Conservation (phyloP, 2,888 invertebrate species). For the Patella caerulea region DNA sequence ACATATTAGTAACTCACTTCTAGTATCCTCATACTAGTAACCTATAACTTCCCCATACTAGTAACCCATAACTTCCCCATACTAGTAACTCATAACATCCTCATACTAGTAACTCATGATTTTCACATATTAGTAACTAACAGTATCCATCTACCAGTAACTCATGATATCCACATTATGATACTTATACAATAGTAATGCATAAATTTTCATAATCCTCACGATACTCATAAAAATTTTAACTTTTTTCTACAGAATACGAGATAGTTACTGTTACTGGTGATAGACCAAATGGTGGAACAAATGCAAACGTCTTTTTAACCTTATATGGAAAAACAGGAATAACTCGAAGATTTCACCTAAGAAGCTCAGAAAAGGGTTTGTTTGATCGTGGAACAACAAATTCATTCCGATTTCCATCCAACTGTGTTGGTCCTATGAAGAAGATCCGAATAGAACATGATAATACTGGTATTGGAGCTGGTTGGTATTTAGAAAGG, state of each 20-base stretch:
- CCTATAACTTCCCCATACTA: too few relatives aligned
- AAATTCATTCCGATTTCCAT: slow-evolving; percentile 64
- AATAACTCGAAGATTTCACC: slow-evolving; percentile 62
- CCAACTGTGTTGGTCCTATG: slow-evolving; percentile 69
- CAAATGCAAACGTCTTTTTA: slow-evolving; percentile 69
- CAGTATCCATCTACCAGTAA: neutral
- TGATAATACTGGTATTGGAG: slow-evolving; percentile 68
- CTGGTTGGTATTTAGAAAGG: slow-evolving; percentile 71
- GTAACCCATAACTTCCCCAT: too few relatives aligned
- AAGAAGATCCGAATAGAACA: slow-evolving; percentile 69
- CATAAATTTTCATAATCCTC: too few relatives aligned
- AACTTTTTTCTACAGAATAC: slow-evolving; percentile 61
- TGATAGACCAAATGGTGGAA: slow-evolving; percentile 63
- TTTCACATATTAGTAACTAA: neutral
- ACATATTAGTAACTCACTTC: too few relatives aligned
- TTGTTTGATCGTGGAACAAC: slow-evolving; percentile 59
- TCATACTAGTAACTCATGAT: neutral
- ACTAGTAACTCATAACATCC: neutral
- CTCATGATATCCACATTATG: neutral
- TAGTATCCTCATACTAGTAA: too few relatives aligned
- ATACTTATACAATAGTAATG: too few relatives aligned
- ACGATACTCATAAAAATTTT: too few relatives aligned
- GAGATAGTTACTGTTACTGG: slow-evolving; percentile 71
- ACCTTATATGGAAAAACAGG: slow-evolving; percentile 69
- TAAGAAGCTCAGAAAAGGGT: slow-evolving; percentile 56